Percentiles rank a stretch among this genome's conserved stretches.
Evolutionary conservation across 2,888 invertebrate genomes (phyloP).

Genomic region (Formica aserva): DNA sequence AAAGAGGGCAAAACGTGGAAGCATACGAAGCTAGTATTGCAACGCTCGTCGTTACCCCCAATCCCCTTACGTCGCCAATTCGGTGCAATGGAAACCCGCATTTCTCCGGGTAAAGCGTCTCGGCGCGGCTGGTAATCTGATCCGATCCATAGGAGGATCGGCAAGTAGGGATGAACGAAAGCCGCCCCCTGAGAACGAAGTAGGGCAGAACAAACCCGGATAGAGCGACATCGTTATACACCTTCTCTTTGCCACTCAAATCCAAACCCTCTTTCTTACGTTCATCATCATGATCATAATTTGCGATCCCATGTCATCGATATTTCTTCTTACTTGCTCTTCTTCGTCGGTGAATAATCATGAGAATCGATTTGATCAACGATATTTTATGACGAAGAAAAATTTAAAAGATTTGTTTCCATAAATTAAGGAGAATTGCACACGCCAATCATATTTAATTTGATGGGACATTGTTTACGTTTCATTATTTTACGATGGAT

Average conservation of each 20-base stretch:
- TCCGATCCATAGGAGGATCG: constrained; percentile 77
- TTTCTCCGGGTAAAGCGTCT: constrained; percentile 76
- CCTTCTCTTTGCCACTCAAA: constrained; percentile 31
- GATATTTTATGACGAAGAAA: not conserved
- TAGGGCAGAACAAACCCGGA: constrained; percentile 79
- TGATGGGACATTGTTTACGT: not conserved
- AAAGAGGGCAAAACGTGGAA: constrained; percentile 24
- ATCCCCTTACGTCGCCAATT: constrained; percentile 79
- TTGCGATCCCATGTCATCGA: not conserved
- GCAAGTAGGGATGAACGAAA: constrained; percentile 77
- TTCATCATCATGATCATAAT: constrained; percentile 19
- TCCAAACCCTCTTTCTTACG: constrained; percentile 5
- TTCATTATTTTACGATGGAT: not conserved
- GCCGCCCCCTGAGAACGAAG: constrained; percentile 75
- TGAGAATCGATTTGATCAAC: not conserved
- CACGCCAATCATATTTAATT: constrained; percentile 12
- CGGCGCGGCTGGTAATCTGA: constrained; percentile 80
- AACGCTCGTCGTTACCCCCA: constrained; percentile 66
- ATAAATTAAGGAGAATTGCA: constrained; percentile 11
- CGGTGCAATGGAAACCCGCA: constrained; percentile 81
- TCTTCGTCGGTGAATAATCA: not conserved
- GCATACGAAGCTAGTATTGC: constrained; percentile 53
- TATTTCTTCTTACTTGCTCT: not conserved
- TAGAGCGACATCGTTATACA: constrained; percentile 80
- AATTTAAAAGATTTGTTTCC: not conserved